phyloP scores from a whole-genome alignment of 2,888 invertebrate species.

The Lysandra bellargus region DNA sequence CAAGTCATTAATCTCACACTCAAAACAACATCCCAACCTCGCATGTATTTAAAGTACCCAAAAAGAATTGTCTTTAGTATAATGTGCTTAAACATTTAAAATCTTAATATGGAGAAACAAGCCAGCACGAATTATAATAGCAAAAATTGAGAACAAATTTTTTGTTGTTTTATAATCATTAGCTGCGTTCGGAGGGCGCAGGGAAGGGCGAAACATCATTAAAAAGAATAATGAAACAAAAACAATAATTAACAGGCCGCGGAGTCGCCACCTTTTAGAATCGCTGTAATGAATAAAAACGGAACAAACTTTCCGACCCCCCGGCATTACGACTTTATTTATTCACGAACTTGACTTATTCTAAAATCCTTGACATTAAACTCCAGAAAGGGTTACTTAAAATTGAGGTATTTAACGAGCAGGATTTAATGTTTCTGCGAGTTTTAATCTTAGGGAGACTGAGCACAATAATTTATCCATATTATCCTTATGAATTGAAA shows the following conservation, averaged over 20 bases:
- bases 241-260: constrained; percentile 7
- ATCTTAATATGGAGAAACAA: not conserved
- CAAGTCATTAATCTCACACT: too few species aligned
- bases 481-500: not conserved
- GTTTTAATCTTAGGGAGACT: not conserved
- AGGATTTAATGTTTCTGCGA: not conserved
- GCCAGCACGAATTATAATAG: not conserved
- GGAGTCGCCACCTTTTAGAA: not conserved
- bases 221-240: constrained; percentile 22
- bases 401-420: not conserved
- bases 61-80: not conserved
- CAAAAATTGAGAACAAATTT: not conserved
- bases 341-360: constrained; percentile 16
- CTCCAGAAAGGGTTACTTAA: not conserved
- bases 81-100: not conserved
- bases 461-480: not conserved
- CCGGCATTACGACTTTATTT: not conserved
- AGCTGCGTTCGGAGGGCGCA: not conserved
- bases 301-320: not conserved
- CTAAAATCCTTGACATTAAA: constrained; percentile 11
- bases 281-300: not conserved
- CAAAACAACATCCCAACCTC: too few species aligned
- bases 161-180: constrained; percentile 12
- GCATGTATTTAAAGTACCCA: too few species aligned
- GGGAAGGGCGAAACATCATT: constrained; percentile 7